These are phyloP conservation scores for Eilema griseolum DNA, from an alignment of 2,888 invertebrate species.

Conservation along the genomic window DNA sequence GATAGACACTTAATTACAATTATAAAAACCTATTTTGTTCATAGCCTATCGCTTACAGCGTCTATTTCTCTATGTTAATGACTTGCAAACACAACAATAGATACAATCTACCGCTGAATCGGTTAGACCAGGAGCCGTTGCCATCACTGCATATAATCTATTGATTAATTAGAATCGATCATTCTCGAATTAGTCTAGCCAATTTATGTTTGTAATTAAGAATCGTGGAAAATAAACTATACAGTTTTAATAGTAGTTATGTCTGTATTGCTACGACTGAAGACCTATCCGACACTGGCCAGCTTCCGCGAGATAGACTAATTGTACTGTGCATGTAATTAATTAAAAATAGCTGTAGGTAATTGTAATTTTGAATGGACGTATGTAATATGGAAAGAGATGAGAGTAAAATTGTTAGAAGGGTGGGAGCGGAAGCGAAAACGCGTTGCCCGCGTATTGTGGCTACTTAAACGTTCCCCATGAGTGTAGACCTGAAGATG, in stretches of 20 bases:
- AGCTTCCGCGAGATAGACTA: constrained; percentile 59
- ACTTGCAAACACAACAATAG: neutral
- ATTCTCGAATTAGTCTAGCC: neutral
- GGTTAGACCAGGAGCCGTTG: neutral
- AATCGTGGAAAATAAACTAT: neutral
- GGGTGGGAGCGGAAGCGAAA: too few relatives aligned
- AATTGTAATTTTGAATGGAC: neutral
- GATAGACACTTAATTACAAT: constrained; percentile 1
- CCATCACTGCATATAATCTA: neutral
- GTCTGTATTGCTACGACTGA: constrained; percentile 83
- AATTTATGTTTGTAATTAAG: neutral
- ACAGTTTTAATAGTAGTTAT: neutral
- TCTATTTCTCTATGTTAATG: constrained; percentile 1
- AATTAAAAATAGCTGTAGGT: neutral
- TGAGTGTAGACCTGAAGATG: too few relatives aligned
- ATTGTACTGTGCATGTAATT: constrained; percentile 5
- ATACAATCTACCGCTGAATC: neutral
- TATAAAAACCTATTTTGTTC: constrained; percentile 1
- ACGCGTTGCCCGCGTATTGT: too few relatives aligned
- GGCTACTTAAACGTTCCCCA: too few relatives aligned
- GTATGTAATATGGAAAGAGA: neutral
- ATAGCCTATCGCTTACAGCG: constrained; percentile 2
- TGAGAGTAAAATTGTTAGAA: neutral
- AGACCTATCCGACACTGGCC: constrained; percentile 91
- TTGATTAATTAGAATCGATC: neutral